A percentile compares a stretch with the other conserved stretches of the same genome.
These are phyloP conservation scores for Abramis brama DNA, from an alignment of 2,113 vertebrate species.

Conservation along the genomic window DNA sequence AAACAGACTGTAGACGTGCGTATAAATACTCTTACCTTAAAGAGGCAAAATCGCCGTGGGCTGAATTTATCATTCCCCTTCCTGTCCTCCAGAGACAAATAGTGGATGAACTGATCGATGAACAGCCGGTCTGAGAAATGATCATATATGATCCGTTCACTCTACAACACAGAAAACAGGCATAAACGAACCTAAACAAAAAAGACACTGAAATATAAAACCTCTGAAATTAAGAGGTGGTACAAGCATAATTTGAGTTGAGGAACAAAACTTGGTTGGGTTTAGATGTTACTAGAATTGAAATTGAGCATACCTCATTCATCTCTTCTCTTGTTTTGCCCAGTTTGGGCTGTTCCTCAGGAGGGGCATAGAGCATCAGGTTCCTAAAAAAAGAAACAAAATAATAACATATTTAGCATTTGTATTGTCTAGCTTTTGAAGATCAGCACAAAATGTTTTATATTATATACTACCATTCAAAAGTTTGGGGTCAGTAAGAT, in stretches of 20 bases:
- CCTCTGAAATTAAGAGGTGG: background rate
- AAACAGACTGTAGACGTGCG: background rate
- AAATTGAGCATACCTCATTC: constrained; percentile 80
- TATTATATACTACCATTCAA: background rate
- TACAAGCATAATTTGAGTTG: background rate
- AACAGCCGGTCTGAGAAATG: constrained; percentile 93
- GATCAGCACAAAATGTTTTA: too few relatives aligned
- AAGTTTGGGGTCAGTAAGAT: background rate
- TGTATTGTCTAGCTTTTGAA: too few relatives aligned
- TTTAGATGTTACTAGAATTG: background rate
- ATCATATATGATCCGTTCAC: constrained; percentile 93
- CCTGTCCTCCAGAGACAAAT: constrained; percentile 95
- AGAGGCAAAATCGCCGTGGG: constrained; percentile 95
- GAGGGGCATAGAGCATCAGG: constrained; percentile 88
- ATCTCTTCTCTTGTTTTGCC: constrained; percentile 86
- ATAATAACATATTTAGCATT: too few relatives aligned
- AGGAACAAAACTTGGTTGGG: background rate
- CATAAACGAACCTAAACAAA: background rate
- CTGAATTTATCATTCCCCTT: constrained; percentile 99
- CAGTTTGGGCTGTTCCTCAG: constrained; percentile 88
- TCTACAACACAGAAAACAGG: constrained; percentile 69
- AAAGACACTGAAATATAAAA: background rate
- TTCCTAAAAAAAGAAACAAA: constrained; percentile 72
- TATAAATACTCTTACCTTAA: constrained; percentile 82
- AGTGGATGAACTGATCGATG: constrained; percentile 92